phyloP scores from a whole-genome alignment of 2,888 invertebrate genomes.

The Rhimphoctona megacephalus region DNA sequence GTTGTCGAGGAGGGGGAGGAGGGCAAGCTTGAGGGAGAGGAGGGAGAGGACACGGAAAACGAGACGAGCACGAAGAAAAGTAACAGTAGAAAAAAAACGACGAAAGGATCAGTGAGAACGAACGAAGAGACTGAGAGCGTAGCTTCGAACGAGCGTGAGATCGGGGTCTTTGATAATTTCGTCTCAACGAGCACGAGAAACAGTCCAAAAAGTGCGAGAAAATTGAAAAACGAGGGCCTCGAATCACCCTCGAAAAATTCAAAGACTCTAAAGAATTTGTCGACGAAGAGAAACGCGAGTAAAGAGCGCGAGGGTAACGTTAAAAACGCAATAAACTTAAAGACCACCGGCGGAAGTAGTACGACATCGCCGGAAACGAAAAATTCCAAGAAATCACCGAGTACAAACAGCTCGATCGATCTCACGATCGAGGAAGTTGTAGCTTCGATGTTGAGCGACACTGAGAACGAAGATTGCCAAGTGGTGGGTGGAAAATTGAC shows the following conservation, averaged over 20 bases:
- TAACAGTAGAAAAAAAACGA: slow-evolving; percentile 76
- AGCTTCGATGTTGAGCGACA: slow-evolving; percentile 81
- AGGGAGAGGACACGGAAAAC: slow-evolving; percentile 46
- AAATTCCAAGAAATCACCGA: slow-evolving; percentile 59
- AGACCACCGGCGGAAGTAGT: neutral
- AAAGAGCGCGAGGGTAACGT: slow-evolving; percentile 67
- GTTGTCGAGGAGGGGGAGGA: slow-evolving; percentile 54
- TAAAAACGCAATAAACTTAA: slow-evolving; percentile 62
- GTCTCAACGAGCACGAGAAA: slow-evolving; percentile 71
- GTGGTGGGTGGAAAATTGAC: slow-evolving; percentile 76
- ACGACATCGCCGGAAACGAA: slow-evolving; percentile 52
- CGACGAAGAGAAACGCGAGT: slow-evolving; percentile 73
- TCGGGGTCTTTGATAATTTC: slow-evolving; percentile 60
- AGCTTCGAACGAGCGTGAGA: slow-evolving; percentile 69
- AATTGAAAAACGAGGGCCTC: slow-evolving; percentile 68
- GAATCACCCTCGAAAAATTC: slow-evolving; percentile 74
- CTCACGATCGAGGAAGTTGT: slow-evolving; percentile 83
- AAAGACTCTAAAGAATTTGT: slow-evolving; percentile 66
- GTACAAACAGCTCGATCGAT: slow-evolving; percentile 78
- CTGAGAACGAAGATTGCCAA: slow-evolving; percentile 75
- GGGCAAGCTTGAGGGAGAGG: slow-evolving; percentile 46
- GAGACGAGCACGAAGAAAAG: slow-evolving; percentile 75
- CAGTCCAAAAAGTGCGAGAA: slow-evolving; percentile 79
- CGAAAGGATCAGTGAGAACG: slow-evolving; percentile 67
- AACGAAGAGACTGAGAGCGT: slow-evolving; percentile 70